phyloP scores from a whole-genome alignment of 2,113 vertebrate genomes.

The Dromiciops gliroides region DNA sequence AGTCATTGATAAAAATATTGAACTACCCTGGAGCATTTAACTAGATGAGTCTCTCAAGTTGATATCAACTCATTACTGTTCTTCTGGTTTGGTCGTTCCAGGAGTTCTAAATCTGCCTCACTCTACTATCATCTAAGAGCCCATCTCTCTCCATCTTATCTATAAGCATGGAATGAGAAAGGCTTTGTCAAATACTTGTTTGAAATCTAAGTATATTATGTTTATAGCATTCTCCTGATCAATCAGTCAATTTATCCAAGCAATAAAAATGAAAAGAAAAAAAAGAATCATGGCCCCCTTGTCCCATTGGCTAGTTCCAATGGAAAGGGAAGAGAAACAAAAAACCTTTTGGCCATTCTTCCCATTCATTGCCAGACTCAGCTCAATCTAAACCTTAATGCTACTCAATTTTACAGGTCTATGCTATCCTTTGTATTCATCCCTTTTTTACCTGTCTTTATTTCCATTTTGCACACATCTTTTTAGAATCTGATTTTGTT shows the following conservation, averaged over 20 bases:
- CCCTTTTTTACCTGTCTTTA: neutral
- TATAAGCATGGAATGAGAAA: neutral
- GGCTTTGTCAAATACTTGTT: neutral
- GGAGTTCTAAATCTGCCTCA: neutral
- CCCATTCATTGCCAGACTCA: neutral
- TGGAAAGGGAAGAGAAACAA: neutral
- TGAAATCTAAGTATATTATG: neutral
- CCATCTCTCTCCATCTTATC: neutral
- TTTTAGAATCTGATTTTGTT: neutral
- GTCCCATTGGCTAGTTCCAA: neutral
- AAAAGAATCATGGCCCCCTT: neutral
- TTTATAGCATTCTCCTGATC: neutral
- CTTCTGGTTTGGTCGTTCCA: neutral
- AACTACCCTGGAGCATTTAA: neutral
- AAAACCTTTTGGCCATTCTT: neutral
- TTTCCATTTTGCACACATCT: neutral
- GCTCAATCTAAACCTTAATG: neutral
- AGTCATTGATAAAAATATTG: neutral
- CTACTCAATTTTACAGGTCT: neutral
- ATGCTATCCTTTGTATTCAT: neutral
- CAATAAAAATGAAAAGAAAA: accelerated
- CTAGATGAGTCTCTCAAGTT: neutral
- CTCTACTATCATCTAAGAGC: neutral
- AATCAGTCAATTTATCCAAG: neutral
- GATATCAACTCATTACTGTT: neutral